A percentile compares a stretch with the other conserved stretches of the same genome.
phyloP scores from a whole-genome alignment of 2,888 invertebrate species.

The Abrostola triplasia region DNA sequence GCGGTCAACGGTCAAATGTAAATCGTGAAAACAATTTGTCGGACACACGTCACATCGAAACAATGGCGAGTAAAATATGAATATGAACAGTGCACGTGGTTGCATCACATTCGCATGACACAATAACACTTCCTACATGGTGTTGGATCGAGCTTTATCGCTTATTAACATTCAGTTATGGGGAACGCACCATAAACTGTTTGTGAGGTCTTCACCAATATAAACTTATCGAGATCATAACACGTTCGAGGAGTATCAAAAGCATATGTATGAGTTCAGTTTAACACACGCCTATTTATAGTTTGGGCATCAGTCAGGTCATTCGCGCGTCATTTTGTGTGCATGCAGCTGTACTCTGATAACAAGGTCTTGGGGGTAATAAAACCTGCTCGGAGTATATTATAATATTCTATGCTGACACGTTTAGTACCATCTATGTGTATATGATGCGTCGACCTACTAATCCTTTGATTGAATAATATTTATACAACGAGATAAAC shows the following conservation, averaged over 20 bases:
- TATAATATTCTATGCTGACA: conserved; percentile 20
- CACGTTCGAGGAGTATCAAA: conserved; percentile 10
- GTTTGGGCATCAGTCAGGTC: conserved; percentile 32
- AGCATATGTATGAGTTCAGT: conserved; percentile 16
- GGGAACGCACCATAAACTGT: conserved; percentile 50
- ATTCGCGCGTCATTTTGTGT: conserved; percentile 30
- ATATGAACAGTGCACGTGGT: conserved; percentile 58
- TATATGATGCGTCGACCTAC: neutral
- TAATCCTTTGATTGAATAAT: neutral
- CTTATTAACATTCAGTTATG: conserved; percentile 42
- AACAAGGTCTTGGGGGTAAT: conserved; percentile 37
- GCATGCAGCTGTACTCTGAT: conserved; percentile 43
- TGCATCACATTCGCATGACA: conserved; percentile 57
- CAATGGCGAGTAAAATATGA: conserved; percentile 52
- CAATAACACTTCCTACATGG: conserved; percentile 40
- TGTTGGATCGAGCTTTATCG: conserved; percentile 28
- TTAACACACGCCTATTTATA: conserved; percentile 38
- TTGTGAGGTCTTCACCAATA: conserved; percentile 66
- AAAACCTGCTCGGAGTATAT: conserved; percentile 34
- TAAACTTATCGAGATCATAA: conserved; percentile 50
- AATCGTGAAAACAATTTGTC: conserved; percentile 38
- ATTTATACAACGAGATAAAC: neutral
- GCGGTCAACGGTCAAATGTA: conserved; percentile 44
- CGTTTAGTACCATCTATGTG: conserved; percentile 7
- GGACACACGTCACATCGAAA: conserved; percentile 40